phyloP scores from a whole-genome alignment of 1,140 invertebrate species.

The Procambarus virginalis region DNA sequence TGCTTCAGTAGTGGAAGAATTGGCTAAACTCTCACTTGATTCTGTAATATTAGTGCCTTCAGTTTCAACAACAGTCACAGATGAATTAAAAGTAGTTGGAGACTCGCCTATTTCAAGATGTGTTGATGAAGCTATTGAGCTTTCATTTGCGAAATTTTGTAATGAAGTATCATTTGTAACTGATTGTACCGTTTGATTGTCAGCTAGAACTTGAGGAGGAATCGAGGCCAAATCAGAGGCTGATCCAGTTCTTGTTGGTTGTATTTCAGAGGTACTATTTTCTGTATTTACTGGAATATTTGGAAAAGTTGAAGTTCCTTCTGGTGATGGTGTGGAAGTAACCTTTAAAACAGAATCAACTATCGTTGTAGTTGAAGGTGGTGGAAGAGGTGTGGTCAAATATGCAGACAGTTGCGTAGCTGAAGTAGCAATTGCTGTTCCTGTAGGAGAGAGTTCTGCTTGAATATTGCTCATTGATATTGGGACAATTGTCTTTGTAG shows the following conservation, averaged over 20 bases:
- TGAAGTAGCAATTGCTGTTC: neutral
- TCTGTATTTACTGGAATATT: neutral
- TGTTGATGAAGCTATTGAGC: neutral
- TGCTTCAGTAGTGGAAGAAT: neutral
- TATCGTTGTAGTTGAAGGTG: conserved; percentile 1
- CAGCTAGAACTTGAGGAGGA: neutral
- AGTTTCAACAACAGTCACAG: neutral
- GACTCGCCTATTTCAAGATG: neutral
- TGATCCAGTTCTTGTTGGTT: neutral
- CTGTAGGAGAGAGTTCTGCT: neutral
- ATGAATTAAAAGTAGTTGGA: neutral
- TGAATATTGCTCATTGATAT: neutral
- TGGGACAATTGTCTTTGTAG: conserved; percentile 19
- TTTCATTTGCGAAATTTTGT: neutral
- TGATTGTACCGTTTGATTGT: neutral
- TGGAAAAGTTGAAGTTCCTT: neutral
- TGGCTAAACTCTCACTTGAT: conserved; percentile 2
- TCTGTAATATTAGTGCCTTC: conserved; percentile 3
- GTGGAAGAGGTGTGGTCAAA: neutral
- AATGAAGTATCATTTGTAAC: neutral
- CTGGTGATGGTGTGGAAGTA: conserved; percentile 13
- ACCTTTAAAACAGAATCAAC: neutral
- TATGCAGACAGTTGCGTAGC: neutral
- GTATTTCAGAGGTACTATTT: neutral
- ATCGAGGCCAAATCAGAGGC: neutral